A percentile compares a stretch with the other conserved stretches of the same genome.
phyloP scores from a whole-genome alignment of 2,797 vertebrate genomes.

The Pachyuromys duprasi region DNA sequence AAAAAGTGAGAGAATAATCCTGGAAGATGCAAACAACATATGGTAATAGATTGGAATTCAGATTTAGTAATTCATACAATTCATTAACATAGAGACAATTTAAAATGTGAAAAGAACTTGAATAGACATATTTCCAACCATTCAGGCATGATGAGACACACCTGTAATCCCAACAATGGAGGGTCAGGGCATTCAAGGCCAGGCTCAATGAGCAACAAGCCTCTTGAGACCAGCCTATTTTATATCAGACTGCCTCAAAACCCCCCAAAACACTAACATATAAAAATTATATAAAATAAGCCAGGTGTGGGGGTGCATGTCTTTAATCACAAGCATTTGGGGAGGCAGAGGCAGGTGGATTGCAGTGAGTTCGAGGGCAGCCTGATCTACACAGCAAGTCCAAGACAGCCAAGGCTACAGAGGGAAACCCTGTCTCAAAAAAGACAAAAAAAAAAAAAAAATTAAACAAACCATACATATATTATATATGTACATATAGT shows the following conservation, averaged over 20 bases:
- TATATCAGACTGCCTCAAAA: background rate
- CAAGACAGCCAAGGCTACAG: too few species aligned
- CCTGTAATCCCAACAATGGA: background rate
- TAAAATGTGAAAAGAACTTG: background rate
- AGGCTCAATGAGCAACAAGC: background rate
- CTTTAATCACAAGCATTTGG: too few species aligned
- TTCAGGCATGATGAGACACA: background rate
- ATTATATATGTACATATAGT: too few species aligned
- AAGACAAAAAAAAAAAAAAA: too few species aligned
- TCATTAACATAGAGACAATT: background rate
- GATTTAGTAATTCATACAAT: background rate
- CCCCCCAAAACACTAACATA: background rate
- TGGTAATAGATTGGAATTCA: background rate
- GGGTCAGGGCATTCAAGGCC: background rate
- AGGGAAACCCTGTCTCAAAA: too few species aligned
- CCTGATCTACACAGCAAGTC: too few species aligned
- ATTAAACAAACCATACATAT: too few species aligned
- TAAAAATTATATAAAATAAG: background rate
- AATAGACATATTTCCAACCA: background rate
- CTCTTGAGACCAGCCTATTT: background rate
- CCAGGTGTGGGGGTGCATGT: too few species aligned
- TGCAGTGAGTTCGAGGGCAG: too few species aligned
- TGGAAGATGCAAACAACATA: background rate
- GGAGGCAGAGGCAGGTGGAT: too few species aligned
- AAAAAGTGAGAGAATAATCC: background rate